Evolutionary conservation across 64 coral and sea anemone genomes (phyloP), one percentile per base, ranked within the genome.

Genomic region (Pachyseris speciosa): DNA sequence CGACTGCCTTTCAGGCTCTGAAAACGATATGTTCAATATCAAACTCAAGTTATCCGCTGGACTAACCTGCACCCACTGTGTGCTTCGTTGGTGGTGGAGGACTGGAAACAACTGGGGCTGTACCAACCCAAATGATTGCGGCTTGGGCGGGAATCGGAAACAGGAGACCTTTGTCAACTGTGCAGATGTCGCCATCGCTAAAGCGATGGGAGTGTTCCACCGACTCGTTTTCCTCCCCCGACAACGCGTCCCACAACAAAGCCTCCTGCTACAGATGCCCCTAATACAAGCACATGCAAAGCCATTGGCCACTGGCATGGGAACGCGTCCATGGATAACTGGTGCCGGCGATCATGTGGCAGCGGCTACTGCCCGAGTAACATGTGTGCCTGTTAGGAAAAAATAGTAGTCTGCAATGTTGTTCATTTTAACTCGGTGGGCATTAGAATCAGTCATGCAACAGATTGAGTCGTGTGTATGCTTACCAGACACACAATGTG

Each of bases 121-220:
- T 67, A 64, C 81, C 2, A 64, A 69, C 1, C 64, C 81, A 1
- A 64, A 64, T 4, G 26, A 52, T 11, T 92, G 79, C 32, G 89
- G 89, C 13, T 2, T 84, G 2, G 89, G 80, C 15, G 13, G 42
- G 52, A 79, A 79, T 20, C 51, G 41, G 0, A 38, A 55, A 58
- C 80, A 92, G 53, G 89, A 92, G 12, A 92, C 89, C 1, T 92
- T 92, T 60, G 72, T 73, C 0, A 92, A 92, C 68, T 92, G 68
- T 31, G 80, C 89, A 11, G 89, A 92, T 37, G 65, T 92, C 27
- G 50, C 30, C 4, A 59, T 79, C 31, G 34, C 30, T 55, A 55
- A 55, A 55, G 20, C 13, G 51, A 55, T 19, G 51, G 51, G 13
- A 55, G 51, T 19, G 11, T 55, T 17, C 51, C 51, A 17, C 51